Evolutionary conservation across 2,888 invertebrate genomes (phyloP).

Genomic region (Sabatieria punctata): DNA sequence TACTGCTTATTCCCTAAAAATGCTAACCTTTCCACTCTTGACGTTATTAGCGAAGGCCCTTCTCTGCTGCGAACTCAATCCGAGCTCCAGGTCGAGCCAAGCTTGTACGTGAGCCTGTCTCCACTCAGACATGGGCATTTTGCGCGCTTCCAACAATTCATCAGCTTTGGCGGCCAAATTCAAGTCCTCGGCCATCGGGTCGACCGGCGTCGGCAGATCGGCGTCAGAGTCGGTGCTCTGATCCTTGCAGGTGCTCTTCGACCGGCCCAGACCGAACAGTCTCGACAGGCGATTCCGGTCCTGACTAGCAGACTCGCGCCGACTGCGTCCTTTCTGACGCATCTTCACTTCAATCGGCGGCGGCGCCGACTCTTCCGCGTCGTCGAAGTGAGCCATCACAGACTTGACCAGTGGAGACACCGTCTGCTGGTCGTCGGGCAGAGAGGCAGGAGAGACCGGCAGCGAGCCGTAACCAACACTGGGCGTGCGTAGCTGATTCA

Average conservation of each 20-base stretch:
- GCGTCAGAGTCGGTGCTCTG: too few species aligned
- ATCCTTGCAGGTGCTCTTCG: not conserved
- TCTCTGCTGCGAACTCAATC: slow-evolving; percentile 77
- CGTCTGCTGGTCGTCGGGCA: not conserved
- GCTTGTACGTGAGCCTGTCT: slow-evolving; percentile 77
- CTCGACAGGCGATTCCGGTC: not conserved
- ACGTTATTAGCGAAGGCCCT: slow-evolving; percentile 76
- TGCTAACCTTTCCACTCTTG: slow-evolving; percentile 69
- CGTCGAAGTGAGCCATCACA: too few species aligned
- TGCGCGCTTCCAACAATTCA: slow-evolving; percentile 55
- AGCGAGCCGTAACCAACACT: not conserved
- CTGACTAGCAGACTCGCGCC: too few species aligned
- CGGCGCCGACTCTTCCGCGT: too few species aligned
- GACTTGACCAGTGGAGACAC: too few species aligned
- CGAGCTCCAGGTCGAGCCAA: slow-evolving; percentile 79
- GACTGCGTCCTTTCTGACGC: too few species aligned
- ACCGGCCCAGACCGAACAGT: not conserved
- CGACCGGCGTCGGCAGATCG: slow-evolving; percentile 11
- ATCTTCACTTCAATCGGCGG: too few species aligned
- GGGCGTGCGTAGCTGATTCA: not conserved
- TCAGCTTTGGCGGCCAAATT: slow-evolving; percentile 59
- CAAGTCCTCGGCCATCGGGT: slow-evolving; percentile 47
- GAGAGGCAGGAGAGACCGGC: not conserved
- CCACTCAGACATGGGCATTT: slow-evolving; percentile 70
- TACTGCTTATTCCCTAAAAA: too few species aligned